phyloP scores from a whole-genome alignment of 2,888 invertebrate genomes.

The Cryptocephalus moraei region DNA sequence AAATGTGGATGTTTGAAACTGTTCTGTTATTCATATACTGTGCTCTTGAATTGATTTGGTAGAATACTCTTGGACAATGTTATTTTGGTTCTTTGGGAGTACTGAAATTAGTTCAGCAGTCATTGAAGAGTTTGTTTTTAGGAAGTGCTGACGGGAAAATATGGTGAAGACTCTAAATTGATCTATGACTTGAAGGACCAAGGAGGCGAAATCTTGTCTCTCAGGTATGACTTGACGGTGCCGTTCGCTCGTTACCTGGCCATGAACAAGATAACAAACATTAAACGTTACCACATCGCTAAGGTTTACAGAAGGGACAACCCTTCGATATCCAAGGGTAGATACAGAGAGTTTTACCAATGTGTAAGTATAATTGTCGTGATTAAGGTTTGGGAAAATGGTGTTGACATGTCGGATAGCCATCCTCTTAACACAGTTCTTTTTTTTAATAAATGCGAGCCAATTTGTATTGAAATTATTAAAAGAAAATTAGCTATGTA shows the following conservation, averaged over 20 bases:
- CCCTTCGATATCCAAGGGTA: conserved; percentile 90
- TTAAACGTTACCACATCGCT: conserved; percentile 97
- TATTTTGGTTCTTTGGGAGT: no score
- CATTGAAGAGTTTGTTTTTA: conserved; percentile 43
- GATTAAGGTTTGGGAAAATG: no score
- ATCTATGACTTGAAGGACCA: conserved; percentile 98
- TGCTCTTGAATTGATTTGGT: no score
- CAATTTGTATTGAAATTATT: no score
- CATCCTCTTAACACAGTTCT: no score
- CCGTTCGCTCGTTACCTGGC: conserved; percentile 96
- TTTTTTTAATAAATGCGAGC: no score
- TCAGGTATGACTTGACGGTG: conserved; percentile 96
- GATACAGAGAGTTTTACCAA: conserved; percentile 98
- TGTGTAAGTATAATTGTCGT: conserved; percentile 63
- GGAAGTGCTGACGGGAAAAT: conserved; percentile 97
- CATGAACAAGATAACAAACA: conserved; percentile 88
- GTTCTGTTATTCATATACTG: no score
- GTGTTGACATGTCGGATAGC: no score
- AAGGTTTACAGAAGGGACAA: conserved; percentile 98
- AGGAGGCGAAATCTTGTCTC: conserved; percentile 91
- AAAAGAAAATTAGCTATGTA: no score
- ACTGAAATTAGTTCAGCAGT: no score
- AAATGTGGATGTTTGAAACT: no score
- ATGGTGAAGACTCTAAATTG: conserved; percentile 98
- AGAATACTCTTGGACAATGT: no score